Evolutionary conservation across 2,797 vertebrate genomes (phyloP), one percentile per base, ranked within the genome.

Genomic region (Peromyscus nudipes): DNA sequence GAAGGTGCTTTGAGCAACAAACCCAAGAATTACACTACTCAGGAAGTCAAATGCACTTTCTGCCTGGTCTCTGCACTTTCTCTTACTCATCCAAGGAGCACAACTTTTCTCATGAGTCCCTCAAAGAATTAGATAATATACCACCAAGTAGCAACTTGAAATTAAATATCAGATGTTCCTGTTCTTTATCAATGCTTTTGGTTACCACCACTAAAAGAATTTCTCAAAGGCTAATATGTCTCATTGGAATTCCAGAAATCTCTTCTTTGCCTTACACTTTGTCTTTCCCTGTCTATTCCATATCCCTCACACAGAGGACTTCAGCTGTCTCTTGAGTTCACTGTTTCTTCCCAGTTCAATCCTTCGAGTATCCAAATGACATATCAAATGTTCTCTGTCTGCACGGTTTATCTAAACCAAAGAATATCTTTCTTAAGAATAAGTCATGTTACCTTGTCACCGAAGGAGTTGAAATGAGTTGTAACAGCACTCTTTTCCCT

Each of bases 401-500:
- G 67, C 75, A 37, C n/a, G 69, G n/a, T 86, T 94, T 71, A 67
- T 92, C 69, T 86, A 97, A 89, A 91, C 37, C 71, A 96, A 81
- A 94, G 49, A 60, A 13, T 86, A 80, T 21, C 77, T 65, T 29
- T 40, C 64, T 80, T 71, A 85, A 60, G 64, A 92, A 64, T 62
- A 92, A 79, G 40, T 46, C 37, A 25, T 19, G 19, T 5, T 34
- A 29, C 17, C 9, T 92, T 57, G 17, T 65, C 40, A 9, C 60
- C 71, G 85, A 62, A 88, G 16, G 37, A 11, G 6, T 79, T 49
- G 21, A 89, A 75, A n/a, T 49, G 49, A 64, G 37, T 60, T 89
- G 76, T 40, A 79, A 46, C 27, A 80, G 37, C 31, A 21, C 69
- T 60, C 71, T 89, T 91, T 71, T 75, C 12, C 25, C 23, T 94